Base-by-base conservation (phyloP, 2,113 vertebrate genomes). In the Calyptomena viridis region DNA sequence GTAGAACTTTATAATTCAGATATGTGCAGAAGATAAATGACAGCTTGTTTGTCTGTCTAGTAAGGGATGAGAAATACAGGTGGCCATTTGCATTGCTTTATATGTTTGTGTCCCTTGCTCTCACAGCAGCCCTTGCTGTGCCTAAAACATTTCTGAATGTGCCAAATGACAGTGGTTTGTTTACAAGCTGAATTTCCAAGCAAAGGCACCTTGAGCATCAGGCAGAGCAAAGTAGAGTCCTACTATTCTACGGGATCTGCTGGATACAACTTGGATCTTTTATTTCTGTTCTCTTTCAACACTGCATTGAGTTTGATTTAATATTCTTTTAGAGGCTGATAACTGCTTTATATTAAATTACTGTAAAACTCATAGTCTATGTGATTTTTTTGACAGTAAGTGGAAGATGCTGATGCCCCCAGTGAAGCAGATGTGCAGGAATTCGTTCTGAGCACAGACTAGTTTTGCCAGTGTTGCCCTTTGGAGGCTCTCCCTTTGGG, bases 401-500 rank as follows among this genome's bases (percentile, higher is more conserved):
- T 58, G 53, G 66, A 92, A 80, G 68, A 44, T 58, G 8, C 25
- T 90, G n/a, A 4, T 81, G 13, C 37, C 44, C 23, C 69, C 6
- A 8, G 18, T 71, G 30, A 11, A 58, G 10, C 33, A 25, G 23
- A 55, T 42, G 5, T 62, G 14, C 13, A 28, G 0, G 1, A 16
- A n/a, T 47, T 58, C 35, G 20, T 49, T 60, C 69, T 60, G 11
- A 75, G 20, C 12, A 55, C 19, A 72, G 20, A n/a, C 3, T 1
- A 1, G 3, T 76, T 49, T 42, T 75, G n/a, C 30, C 37, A 55
- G 13, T 0, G 0, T 8, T 46, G 46, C 46, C 12, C n/a, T 76
- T 31, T 40, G 31, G 30, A 90, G 90, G 31, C 2, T 73, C 6
- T 73, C 5, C 5, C 17, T 85, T 12, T 58, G 17, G 2, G 11